Percentiles rank a stretch among this genome's conserved stretches.
Evolutionary conservation across 2,888 invertebrate species (phyloP).

Genomic region (Cerastis leucographa): DNA sequence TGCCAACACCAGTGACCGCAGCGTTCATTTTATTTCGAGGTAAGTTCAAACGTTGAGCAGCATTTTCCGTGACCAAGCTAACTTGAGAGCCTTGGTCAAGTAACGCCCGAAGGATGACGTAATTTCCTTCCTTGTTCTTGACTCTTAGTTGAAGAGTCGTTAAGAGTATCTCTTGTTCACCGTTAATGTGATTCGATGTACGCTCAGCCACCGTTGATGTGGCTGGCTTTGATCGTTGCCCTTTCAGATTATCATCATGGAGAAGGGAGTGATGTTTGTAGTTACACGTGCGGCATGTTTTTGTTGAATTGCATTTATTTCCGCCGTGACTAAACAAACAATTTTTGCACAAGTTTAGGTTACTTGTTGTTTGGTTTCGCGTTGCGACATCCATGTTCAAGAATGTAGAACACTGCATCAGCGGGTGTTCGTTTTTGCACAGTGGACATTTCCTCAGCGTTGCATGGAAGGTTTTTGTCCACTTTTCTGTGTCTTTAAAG

Average conservation of each 20-base stretch:
- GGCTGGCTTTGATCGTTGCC: background rate
- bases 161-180: background rate
- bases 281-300: slow-evolving; percentile 12
- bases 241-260: background rate
- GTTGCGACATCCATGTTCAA: slow-evolving; percentile 12
- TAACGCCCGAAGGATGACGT: slow-evolving; percentile 6
- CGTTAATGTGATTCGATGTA: background rate
- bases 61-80: slow-evolving; percentile 12
- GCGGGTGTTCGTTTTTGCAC: background rate
- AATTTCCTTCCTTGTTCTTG: slow-evolving; percentile 4
- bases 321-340: slow-evolving; percentile 5
- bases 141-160: background rate
- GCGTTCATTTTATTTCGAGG: background rate
- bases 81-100: slow-evolving; percentile 8
- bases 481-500: slow-evolving; percentile 2
- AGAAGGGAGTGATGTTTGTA: slow-evolving; percentile 1
- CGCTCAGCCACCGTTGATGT: background rate
- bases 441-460: slow-evolving; percentile 1
- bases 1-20: background rate
- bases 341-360: slow-evolving; percentile 1
- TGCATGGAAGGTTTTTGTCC: slow-evolving; percentile 4
- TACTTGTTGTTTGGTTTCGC: background rate
- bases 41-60: slow-evolving; percentile 8
- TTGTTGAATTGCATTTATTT: slow-evolving; percentile 8
- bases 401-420: slow-evolving; percentile 5